phyloP scores from a whole-genome alignment of 2,113 vertebrate species.

The Lycaon pictus region DNA sequence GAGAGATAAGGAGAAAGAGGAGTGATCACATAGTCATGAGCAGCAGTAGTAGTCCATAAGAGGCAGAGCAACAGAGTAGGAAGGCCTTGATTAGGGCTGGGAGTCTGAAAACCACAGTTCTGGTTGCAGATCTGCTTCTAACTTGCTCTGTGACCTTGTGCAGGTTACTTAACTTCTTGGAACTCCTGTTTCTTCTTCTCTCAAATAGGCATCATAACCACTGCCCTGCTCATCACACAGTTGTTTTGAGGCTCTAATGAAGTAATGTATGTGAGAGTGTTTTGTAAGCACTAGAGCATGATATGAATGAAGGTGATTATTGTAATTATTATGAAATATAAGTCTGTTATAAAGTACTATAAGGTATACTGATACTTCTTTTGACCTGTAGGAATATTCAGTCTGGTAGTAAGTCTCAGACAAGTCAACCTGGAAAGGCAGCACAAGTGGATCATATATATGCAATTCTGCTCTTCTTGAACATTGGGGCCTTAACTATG shows the following conservation, averaged over 20 bases:
- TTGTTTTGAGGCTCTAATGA: neutral
- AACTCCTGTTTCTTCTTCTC: neutral
- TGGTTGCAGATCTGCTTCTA: neutral
- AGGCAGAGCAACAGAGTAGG: neutral
- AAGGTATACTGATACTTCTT: neutral
- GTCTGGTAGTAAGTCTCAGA: neutral
- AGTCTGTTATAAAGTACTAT: neutral
- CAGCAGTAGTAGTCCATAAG: neutral
- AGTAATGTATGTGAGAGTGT: neutral
- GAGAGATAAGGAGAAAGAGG: neutral
- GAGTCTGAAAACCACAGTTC: neutral
- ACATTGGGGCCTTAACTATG: neutral
- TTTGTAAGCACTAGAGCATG: neutral
- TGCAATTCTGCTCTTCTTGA: neutral
- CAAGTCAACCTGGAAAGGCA: neutral
- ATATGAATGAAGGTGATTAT: neutral
- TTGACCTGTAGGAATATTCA: neutral
- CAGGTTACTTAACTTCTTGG: neutral
- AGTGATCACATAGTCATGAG: neutral
- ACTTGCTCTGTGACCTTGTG: neutral
- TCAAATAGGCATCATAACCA: neutral
- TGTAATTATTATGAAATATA: neutral
- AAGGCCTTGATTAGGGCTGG: neutral
- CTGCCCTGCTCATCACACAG: neutral
- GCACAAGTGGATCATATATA: neutral